A percentile compares a stretch with the other conserved stretches of the same genome.
Evolutionary conservation across 2,113 vertebrate genomes (phyloP).

Genomic region (Paedocypris sp.): DNA sequence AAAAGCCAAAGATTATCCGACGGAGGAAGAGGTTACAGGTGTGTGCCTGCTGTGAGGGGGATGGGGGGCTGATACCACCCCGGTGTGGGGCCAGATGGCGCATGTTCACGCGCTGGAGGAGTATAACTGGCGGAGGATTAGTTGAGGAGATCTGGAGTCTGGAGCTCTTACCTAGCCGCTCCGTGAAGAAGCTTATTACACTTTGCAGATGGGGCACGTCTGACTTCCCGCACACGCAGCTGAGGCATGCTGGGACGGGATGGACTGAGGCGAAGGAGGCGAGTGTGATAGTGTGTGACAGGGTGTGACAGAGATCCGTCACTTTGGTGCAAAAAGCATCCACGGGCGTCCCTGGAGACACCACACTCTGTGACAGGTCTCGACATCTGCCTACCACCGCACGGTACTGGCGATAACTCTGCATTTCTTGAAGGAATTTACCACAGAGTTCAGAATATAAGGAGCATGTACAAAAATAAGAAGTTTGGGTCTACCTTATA

Average conservation of each 20-base stretch:
- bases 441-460: too few species aligned
- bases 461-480: too few species aligned
- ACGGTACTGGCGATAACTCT: too few species aligned
- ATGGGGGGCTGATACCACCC: conserved; percentile 3
- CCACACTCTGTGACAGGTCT: conserved; percentile 5
- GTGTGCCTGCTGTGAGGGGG: not conserved
- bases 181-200: conserved; percentile 10
- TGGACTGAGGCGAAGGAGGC: conserved; percentile 13
- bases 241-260: conserved; percentile 25
- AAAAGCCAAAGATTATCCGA: conserved; percentile 1
- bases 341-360: conserved; percentile 17
- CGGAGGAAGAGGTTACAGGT: not conserved
- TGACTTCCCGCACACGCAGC: conserved; percentile 1
- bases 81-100: not conserved
- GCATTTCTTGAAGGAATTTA: too few species aligned
- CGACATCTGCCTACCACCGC: too few species aligned
- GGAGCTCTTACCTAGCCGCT: conserved; percentile 2
- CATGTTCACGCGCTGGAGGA: not conserved
- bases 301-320: conserved; percentile 37
- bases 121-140: not conserved
- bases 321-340: conserved; percentile 34
- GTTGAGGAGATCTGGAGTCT: not conserved
- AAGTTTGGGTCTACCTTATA: too few species aligned
- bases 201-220: conserved; percentile 1
- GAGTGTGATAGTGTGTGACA: conserved; percentile 29